phyloP scores from a whole-genome alignment of 2,888 invertebrate species.

The Epinotia nisella region DNA sequence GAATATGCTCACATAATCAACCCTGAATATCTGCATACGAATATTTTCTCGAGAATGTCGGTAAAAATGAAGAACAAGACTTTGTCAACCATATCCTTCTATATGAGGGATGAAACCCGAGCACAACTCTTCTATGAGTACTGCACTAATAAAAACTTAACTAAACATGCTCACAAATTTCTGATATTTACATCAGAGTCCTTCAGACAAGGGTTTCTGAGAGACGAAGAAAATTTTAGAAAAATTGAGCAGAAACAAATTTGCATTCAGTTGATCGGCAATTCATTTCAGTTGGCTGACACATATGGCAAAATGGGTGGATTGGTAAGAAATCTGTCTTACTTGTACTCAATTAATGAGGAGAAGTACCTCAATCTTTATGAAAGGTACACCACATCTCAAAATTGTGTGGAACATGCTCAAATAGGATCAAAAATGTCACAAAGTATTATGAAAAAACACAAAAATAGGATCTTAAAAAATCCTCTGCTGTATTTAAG shows the following conservation, averaged over 20 bases:
- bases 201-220: constrained; percentile 58
- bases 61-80: constrained; percentile 66
- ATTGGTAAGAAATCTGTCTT: constrained; percentile 45
- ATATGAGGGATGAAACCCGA: constrained; percentile 57
- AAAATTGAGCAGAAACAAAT: constrained; percentile 22
- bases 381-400: constrained; percentile 52
- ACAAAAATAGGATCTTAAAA: constrained; percentile 26
- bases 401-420: neutral
- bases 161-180: constrained; percentile 61
- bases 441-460: constrained; percentile 25
- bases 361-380: constrained; percentile 60
- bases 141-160: constrained; percentile 54
- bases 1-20: constrained; percentile 59
- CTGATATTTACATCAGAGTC: constrained; percentile 57
- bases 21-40: constrained; percentile 58
- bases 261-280: constrained; percentile 56
- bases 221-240: constrained; percentile 10
- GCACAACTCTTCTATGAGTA: constrained; percentile 60
- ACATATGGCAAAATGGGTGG: constrained; percentile 33
- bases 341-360: constrained; percentile 55
- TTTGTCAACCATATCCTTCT: constrained; percentile 54
- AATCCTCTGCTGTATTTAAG: constrained; percentile 17
- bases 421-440: constrained; percentile 21
- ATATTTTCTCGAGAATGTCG: constrained; percentile 69
- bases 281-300: constrained; percentile 57